These are phyloP conservation scores for Pampus argenteus DNA, from an alignment of 2,797 vertebrate genomes.

Conservation along the genomic window DNA sequence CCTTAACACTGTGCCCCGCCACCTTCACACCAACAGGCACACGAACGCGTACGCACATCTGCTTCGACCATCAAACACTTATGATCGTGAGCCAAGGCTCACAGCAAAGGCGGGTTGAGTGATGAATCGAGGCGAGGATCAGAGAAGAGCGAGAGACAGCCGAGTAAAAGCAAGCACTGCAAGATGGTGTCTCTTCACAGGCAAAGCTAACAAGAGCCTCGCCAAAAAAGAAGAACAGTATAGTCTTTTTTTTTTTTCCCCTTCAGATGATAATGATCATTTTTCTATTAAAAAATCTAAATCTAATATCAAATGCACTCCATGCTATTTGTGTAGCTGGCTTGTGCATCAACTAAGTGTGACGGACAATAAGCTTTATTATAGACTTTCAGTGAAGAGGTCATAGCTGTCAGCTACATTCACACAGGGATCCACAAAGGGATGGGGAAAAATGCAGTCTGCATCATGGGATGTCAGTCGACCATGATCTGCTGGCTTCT, in stretches of 20 bases:
- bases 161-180: conserved; percentile 48
- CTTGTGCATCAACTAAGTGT: background rate
- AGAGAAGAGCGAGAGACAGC: conserved; percentile 49
- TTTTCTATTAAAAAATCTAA: conserved; percentile 1
- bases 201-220: conserved; percentile 42
- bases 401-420: conserved; percentile 43
- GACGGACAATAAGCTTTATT: conserved; percentile 43
- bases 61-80: conserved; percentile 60
- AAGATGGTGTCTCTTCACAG: conserved; percentile 45
- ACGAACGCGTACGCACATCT: conserved; percentile 46
- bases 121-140: conserved; percentile 71
- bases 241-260: conserved; percentile 12
- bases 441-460: background rate
- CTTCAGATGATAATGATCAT: conserved; percentile 19
- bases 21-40: conserved; percentile 41
- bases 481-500: conserved; percentile 7
- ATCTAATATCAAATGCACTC: background rate
- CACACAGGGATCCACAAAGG: conserved; percentile 18
- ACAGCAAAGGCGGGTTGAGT: conserved; percentile 55
- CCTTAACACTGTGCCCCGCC: conserved; percentile 7
- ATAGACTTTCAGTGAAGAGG: conserved; percentile 22
- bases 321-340: background rate
- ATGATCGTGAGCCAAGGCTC: conserved; percentile 62
- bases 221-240: conserved; percentile 13
- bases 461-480: conserved; percentile 17